These are phyloP conservation scores for Aphrophora alni DNA, from an alignment of 2,888 invertebrate genomes.

Conservation along the genomic window DNA sequence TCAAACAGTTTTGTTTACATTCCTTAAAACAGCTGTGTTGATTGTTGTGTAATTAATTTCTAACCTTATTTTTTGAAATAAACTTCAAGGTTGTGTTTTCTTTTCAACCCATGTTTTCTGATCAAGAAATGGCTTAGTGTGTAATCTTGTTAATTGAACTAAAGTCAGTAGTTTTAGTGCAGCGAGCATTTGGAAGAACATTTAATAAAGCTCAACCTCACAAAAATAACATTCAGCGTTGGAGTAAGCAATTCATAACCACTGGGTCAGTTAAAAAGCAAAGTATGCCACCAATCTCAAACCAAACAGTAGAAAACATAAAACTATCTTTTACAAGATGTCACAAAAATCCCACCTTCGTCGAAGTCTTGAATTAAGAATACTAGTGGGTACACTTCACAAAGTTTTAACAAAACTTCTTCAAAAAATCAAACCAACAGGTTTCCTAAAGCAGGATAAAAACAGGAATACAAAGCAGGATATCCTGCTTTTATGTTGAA, in stretches of 20 bases:
- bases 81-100: no score
- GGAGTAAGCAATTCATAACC: slow-evolving; percentile 2
- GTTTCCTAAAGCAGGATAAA: neutral
- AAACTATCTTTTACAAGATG: neutral
- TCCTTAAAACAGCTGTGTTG: no score
- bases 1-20: no score
- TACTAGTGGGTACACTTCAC: neutral
- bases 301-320: slow-evolving; percentile 8
- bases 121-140: slow-evolving; percentile 20
- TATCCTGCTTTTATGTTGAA: slow-evolving; percentile 10
- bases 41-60: no score
- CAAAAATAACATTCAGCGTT: slow-evolving; percentile 13
- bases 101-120: neutral
- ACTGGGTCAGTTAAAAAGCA: slow-evolving; percentile 15
- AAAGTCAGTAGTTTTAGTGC: slow-evolving; percentile 16
- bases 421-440: slow-evolving; percentile 10
- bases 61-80: no score
- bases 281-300: neutral
- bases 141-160: slow-evolving; percentile 11
- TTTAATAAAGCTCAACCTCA: slow-evolving; percentile 16
- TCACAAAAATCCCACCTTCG: slow-evolving; percentile 7
- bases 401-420: slow-evolving; percentile 7
- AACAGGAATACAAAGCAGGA: no score
- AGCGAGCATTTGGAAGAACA: neutral
- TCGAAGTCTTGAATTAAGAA: slow-evolving; percentile 17